These are phyloP conservation scores for Metopia argyrocephala DNA, from an alignment of 2,888 invertebrate genomes.

Conservation along the genomic window DNA sequence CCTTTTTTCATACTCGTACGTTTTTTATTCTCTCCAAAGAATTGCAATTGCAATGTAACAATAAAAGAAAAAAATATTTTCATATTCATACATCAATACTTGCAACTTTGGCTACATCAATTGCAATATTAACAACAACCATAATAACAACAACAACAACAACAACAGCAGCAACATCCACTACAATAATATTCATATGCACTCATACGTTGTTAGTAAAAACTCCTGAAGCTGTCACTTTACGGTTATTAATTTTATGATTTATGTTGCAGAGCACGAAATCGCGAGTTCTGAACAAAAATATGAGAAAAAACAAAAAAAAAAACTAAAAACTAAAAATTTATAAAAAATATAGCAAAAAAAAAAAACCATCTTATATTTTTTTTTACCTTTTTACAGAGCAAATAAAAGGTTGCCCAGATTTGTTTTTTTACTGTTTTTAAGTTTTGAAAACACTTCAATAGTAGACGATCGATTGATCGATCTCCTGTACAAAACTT, in stretches of 20 bases:
- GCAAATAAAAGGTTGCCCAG: too few species aligned
- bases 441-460: too few species aligned
- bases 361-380: too few species aligned
- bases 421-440: too few species aligned
- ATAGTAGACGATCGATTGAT: too few species aligned
- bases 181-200: constrained; percentile 7
- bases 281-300: constrained; percentile 63
- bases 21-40: constrained; percentile 37
- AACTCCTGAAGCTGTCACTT: constrained; percentile 74
- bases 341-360: too few species aligned
- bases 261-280: constrained; percentile 76
- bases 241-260: constrained; percentile 78
- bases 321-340: background rate
- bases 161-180: constrained; percentile 41
- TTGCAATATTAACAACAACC: constrained; percentile 42
- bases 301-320: background rate
- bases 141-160: constrained; percentile 40
- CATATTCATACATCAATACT: constrained; percentile 1
- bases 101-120: constrained; percentile 35
- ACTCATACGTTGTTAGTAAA: constrained; percentile 38
- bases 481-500: too few species aligned
- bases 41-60: constrained; percentile 38
- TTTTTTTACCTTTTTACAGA: too few species aligned
- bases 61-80: background rate
- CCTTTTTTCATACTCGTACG: constrained; percentile 3